phyloP scores from a whole-genome alignment of 2,113 vertebrate genomes.

The Chrysemys picta region DNA sequence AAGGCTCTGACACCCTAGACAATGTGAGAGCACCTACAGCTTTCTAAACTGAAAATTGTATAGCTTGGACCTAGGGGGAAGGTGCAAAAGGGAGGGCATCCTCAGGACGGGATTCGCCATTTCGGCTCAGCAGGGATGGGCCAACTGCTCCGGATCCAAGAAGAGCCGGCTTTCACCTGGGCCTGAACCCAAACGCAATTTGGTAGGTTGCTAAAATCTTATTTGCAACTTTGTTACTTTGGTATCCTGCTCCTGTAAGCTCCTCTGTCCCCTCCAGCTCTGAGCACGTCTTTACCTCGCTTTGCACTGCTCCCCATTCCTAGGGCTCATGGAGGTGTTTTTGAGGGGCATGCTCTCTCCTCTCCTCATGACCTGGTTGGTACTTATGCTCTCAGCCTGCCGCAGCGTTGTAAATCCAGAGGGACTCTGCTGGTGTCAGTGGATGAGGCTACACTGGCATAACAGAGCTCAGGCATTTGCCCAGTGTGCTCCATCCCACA shows the following conservation, averaged over 20 bases:
- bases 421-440: neutral
- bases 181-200: neutral
- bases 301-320: neutral
- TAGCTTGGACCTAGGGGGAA: neutral
- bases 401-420: neutral
- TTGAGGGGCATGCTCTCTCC: neutral
- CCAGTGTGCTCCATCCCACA: neutral
- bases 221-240: neutral
- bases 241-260: neutral
- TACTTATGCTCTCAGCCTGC: neutral
- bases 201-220: neutral
- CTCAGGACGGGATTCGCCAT: neutral
- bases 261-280: neutral
- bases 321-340: accelerated
- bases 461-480: neutral
- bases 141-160: neutral
- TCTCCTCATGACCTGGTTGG: neutral
- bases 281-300: neutral
- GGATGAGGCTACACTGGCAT: neutral
- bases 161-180: neutral
- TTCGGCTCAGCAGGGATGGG: accelerated
- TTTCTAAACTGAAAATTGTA: neutral
- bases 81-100: neutral
- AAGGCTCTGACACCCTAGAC: neutral
- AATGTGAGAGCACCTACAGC: neutral